Base-by-base conservation (phyloP, 2,797 vertebrate species). In the Salarias fasciatus region DNA sequence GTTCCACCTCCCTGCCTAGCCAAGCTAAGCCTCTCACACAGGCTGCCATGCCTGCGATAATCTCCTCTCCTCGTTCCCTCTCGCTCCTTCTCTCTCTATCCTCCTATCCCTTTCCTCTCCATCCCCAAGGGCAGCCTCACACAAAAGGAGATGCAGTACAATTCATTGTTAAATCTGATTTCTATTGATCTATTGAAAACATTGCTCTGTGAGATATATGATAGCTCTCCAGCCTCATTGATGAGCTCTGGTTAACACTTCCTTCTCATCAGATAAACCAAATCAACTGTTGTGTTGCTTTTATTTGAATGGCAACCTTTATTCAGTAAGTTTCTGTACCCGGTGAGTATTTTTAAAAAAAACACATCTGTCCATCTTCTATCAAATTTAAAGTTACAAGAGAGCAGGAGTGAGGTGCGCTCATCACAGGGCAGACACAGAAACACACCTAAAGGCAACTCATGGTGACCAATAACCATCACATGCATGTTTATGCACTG, bases 1-100 rank as follows among this genome's bases (percentile, higher is more conserved):
- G 90, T 91, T 93, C 89, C 86, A 88, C 88, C 82, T 91, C 86
- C 89, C 91, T 80, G 85, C 87, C 84, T 91, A 83, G 84, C 88
- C 86, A 75, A 73, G 72, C 89, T 92, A 91, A 92, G 90, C 87
- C 83, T 85, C 88, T 88, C 85, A 88, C 88, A 88, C 91, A 84
- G 90, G 87, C 89, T 86, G 85, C 86, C 80, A 86, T 90, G 83
- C 84, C 88, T 86, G 86, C 82, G 82, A 86, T 90, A 91, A 88
- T 91, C 89, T 88, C 72, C 73, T 78, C 80, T 86, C 77, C 72
- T 85, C 63, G 51, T 83, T 87, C 80, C 63, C 77, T 77, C 77
- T 85, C 52, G 48, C 77, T 73, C 72, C 70, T 63, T 81, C 76
- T 72, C 77, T 61, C 75, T 82, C 77, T 72, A 73, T 79, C 83